Percentiles rank a stretch among this genome's conserved stretches.
These are phyloP conservation scores for Phataginus tetradactyla DNA, from an alignment of 2,797 vertebrate species.

Conservation along the genomic window DNA sequence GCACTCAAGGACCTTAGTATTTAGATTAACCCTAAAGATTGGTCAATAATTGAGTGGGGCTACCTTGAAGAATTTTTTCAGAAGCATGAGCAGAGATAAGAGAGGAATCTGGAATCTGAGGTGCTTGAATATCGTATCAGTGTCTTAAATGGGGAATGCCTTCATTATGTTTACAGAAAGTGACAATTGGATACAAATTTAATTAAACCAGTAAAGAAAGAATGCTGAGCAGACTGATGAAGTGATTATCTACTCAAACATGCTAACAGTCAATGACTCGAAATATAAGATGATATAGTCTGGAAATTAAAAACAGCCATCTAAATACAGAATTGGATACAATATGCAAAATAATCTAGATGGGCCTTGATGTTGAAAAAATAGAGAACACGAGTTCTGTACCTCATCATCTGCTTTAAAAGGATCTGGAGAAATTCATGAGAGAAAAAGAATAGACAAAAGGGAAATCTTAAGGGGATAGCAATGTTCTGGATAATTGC, in stretches of 20 bases:
- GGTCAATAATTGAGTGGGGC: neutral
- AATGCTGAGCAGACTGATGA: neutral
- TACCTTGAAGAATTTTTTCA: neutral
- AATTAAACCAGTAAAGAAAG: slow-evolving; percentile 30
- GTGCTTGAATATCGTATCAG: neutral
- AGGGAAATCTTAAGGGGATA: neutral
- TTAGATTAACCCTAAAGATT: neutral
- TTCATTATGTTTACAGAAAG: neutral
- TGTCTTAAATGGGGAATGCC: neutral
- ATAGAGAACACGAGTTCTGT: neutral
- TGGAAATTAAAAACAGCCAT: slow-evolving; percentile 6
- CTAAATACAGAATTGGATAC: slow-evolving; percentile 29
- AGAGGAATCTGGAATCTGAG: neutral
- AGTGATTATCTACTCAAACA: neutral
- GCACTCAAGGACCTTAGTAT: neutral
- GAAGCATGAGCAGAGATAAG: neutral
- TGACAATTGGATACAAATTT: neutral
- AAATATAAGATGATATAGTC: slow-evolving; percentile 3
- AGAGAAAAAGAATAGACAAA: neutral
- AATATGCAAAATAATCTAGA: neutral
- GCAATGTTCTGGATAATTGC: neutral
- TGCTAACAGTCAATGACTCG: neutral
- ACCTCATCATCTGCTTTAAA: neutral
- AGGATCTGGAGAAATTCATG: neutral
- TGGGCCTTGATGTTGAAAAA: neutral